Evolutionary conservation across 2,797 vertebrate species (phyloP).

Genomic region (Paratrypauchen microcephalus): DNA sequence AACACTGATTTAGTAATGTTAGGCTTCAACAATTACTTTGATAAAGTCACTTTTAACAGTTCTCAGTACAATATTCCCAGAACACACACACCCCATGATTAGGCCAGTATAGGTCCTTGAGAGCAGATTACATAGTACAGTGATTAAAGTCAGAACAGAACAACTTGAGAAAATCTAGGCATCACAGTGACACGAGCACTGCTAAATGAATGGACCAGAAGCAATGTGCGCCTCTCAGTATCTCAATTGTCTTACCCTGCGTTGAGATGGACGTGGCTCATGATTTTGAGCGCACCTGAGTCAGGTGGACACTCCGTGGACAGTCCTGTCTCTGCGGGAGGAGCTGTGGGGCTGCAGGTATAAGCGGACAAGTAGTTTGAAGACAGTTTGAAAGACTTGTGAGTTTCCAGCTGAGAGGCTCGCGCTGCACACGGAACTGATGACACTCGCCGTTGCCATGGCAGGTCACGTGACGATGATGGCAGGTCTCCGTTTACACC

Average conservation of each 20-base stretch:
- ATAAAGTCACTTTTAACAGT: not conserved
- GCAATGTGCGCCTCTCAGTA: not conserved
- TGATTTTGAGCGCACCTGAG: conserved; percentile 59
- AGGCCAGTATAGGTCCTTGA: too few relatives aligned
- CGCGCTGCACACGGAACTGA: conserved; percentile 49
- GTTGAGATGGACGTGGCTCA: conserved; percentile 83
- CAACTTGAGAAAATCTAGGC: not conserved
- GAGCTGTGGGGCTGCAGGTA: not conserved
- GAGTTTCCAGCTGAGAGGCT: conserved; percentile 22
- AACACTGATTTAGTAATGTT: not conserved
- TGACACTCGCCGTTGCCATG: conserved; percentile 81
- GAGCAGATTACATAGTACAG: not conserved
- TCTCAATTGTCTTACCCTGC: conserved; percentile 75
- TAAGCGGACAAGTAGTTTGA: not conserved
- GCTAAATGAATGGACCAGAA: not conserved
- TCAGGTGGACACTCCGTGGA: not conserved
- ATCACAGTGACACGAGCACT: not conserved
- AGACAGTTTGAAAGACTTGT: conserved; percentile 15
- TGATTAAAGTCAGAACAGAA: not conserved
- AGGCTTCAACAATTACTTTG: not conserved
- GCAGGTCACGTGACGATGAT: conserved; percentile 75
- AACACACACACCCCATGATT: not conserved
- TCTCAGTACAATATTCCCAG: not conserved
- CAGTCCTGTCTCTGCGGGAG: conserved; percentile 1
- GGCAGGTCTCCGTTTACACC: conserved; percentile 64